A percentile compares a stretch with the other conserved stretches of the same genome.
phyloP scores from a whole-genome alignment of 2,797 vertebrate genomes.

The Lindbergichthys nudifrons region DNA sequence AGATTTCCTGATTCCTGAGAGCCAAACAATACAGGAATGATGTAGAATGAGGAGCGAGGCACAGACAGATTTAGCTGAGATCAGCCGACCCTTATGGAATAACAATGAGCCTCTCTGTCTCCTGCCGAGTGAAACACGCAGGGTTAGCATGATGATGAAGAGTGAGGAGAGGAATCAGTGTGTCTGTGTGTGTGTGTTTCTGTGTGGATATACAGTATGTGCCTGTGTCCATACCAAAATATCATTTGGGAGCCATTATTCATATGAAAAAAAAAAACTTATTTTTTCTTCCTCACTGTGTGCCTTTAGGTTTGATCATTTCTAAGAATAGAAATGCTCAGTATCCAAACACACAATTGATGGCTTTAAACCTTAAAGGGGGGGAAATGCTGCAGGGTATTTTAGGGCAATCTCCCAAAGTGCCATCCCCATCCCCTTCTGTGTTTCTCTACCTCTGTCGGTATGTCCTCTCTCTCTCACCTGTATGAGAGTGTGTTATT shows the following conservation, averaged over 20 bases:
- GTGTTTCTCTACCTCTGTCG: conserved; percentile 36
- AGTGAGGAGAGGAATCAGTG: conserved; percentile 46
- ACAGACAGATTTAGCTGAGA: conserved; percentile 80
- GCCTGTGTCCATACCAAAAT: conserved; percentile 39
- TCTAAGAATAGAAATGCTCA: conserved; percentile 56
- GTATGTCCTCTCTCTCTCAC: conserved; percentile 14
- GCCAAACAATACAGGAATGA: conserved; percentile 77
- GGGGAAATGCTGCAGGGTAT: conserved; percentile 57
- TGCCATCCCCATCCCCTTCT: conserved; percentile 60
- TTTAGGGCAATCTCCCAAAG: conserved; percentile 77
- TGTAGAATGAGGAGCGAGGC: conserved; percentile 75
- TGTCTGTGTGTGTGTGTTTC: conserved; percentile 20
- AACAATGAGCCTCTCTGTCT: conserved; percentile 81
- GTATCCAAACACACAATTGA: conserved; percentile 59
- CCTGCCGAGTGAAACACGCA: conserved; percentile 70
- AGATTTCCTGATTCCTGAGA: conserved; percentile 72
- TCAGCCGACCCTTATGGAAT: conserved; percentile 80
- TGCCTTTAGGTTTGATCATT: conserved; percentile 64
- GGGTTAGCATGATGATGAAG: conserved; percentile 78
- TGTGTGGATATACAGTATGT: background rate
- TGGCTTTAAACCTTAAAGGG: conserved; percentile 56
- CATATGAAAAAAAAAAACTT: conserved; percentile 40
- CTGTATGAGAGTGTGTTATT: conserved; percentile 13
- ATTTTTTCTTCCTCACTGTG: conserved; percentile 29
- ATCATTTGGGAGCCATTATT: conserved; percentile 59